These are phyloP conservation scores for Drosophila ficusphila DNA, from an alignment of 1,140 invertebrate species.

Conservation along the genomic window DNA sequence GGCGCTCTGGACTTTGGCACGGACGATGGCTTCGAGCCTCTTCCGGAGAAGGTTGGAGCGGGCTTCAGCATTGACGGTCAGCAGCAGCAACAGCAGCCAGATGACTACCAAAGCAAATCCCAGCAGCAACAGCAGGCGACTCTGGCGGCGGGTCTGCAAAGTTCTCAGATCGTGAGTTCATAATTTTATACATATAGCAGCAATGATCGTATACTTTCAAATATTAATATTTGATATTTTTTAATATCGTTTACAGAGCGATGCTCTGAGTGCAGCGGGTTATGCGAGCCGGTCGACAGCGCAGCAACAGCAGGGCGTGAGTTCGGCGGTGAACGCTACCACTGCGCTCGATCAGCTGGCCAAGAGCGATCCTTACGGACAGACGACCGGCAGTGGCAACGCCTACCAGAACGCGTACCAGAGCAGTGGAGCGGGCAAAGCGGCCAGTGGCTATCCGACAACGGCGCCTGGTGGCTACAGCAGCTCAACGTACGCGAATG, in stretches of 20 bases:
- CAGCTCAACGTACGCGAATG: conserved; percentile 76
- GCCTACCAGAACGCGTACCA: conserved; percentile 80
- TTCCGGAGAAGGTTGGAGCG: conserved; percentile 85
- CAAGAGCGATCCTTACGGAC: conserved; percentile 81
- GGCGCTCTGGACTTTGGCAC: conserved; percentile 94
- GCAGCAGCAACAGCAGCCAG: conserved; percentile 68
- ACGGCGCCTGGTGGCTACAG: conserved; percentile 63
- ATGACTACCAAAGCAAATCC: conserved; percentile 78
- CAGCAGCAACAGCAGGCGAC: conserved; percentile 69
- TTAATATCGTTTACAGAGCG: conserved; percentile 60
- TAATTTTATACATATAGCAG: background rate
- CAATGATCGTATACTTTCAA: background rate
- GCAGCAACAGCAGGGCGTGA: conserved; percentile 51
- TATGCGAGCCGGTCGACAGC: conserved; percentile 66
- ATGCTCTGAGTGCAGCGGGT: conserved; percentile 61
- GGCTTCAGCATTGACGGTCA: conserved; percentile 71
- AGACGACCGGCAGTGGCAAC: conserved; percentile 47
- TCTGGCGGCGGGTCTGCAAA: conserved; percentile 71
- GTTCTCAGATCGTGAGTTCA: conserved; percentile 76
- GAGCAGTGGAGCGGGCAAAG: conserved; percentile 62
- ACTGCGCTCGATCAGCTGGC: conserved; percentile 75
- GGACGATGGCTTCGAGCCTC: conserved; percentile 85
- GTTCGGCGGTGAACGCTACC: conserved; percentile 24
- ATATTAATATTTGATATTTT: too few species aligned
- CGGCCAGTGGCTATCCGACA: conserved; percentile 68